Base-by-base conservation (phyloP, 2,113 vertebrate species). In the Triplophysa siluroides region DNA sequence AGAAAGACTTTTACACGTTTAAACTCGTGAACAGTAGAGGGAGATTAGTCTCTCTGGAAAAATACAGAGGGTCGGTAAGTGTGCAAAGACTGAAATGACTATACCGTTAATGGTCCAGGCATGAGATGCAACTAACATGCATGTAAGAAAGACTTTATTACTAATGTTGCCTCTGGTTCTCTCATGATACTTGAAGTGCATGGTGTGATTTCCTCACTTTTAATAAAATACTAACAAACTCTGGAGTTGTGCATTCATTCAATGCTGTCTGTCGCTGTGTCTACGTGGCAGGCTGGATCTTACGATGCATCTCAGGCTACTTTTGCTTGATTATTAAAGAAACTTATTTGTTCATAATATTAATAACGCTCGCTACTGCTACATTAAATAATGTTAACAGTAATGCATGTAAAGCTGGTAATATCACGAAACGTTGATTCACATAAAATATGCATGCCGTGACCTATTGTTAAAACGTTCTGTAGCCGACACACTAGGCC, bases 61-160 rank as follows among this genome's bases (percentile, higher is more conserved):
- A 99, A 73, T 99, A 98, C 92, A 92, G 96, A 69, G 97, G 97
- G 43, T 95, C 96, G 95, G 97, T 98, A 93, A 98, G 93, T 93
- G 21, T 76, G 43, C 10, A 60, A 12, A 69, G 29, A 21, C 8
- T 21, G 54, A 52, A 38, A 71, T 50, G 13, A 74, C 29, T 33
- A 33, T 33, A 0, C 0, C 21, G 21, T 11, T 16, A n/a, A 23
- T 41, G 52, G n/a, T 61, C 11, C 71, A 58, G 7, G 6, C 58
- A n/a, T 38, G 19, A 63, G 41, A 47, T 62, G 72, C 58, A 26
- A 75, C 41, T 75, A 75, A 75, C 58, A 13, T 75, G 73, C 73
- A 75, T 75, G 73, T 24, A 47, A 61, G 71, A 61, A 58, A 72
- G n/a, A 13, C 19, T 26, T 23, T 19, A 73, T 21, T 21, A 47